Evolutionary conservation across 2,888 invertebrate species (phyloP).

Genomic region (Tipula confusa): DNA sequence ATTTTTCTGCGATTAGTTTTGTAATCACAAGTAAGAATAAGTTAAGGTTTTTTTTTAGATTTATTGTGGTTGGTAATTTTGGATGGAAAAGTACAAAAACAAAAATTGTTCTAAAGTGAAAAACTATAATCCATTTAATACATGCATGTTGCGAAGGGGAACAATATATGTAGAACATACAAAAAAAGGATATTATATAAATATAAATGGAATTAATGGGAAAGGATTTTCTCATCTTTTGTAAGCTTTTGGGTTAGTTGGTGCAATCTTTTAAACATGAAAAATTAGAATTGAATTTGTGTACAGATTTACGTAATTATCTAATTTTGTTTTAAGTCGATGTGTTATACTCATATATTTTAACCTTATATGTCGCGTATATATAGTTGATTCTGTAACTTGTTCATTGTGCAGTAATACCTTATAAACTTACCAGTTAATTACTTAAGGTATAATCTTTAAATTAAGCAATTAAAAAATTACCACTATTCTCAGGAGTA

Average conservation of each 20-base stretch:
- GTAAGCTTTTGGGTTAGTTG: background rate
- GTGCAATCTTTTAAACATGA: background rate
- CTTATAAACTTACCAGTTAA: background rate
- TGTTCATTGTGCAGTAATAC: background rate
- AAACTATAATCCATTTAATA: conserved; percentile 3
- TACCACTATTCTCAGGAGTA: background rate
- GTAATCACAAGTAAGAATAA: conserved; percentile 20
- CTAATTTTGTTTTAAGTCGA: no score
- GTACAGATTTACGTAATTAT: background rate
- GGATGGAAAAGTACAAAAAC: background rate
- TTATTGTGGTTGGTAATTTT: conserved; percentile 1
- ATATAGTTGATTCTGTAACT: background rate
- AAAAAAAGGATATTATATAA: background rate
- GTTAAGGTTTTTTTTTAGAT: background rate
- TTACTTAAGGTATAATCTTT: no score
- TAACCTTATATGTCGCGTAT: no score
- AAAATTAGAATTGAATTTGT: background rate
- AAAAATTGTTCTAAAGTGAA: background rate
- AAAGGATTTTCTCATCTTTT: background rate
- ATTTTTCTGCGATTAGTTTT: conserved; percentile 16
- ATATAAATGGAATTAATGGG: background rate
- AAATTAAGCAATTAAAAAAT: background rate
- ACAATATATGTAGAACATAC: background rate
- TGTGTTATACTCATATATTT: background rate
- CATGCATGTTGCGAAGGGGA: background rate